Base-by-base conservation (phyloP, 2,113 vertebrate species). In the Pelecanus crispus region DNA sequence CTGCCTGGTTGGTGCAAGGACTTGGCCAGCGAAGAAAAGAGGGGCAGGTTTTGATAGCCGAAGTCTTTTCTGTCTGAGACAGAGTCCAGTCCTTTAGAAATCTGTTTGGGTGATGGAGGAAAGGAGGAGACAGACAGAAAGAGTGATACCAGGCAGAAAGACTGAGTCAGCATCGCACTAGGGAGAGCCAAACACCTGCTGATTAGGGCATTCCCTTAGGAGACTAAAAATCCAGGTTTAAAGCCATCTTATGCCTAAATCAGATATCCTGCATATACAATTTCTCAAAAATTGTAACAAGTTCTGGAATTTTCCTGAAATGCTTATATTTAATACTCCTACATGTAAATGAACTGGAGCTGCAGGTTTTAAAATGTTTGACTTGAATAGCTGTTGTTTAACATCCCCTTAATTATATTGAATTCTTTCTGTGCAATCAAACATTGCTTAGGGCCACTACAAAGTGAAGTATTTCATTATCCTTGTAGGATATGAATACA, bases 321-420 rank as follows among this genome's bases (percentile, higher is more conserved):
- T 40, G 9, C 26, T 58, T 32, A 29, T 83, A n/a, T 63, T 40
- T 74, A 74, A 73, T 81, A 22, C 4, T 78, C 25, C 25, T 72
- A 8, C 44, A 40, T 36, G 44, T 61, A 87, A 77, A 65, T 68
- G 78, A 72, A 71, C n/a, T 32, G 63, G 40, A 83, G 67, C 82
- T 92, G 55, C 38, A 38, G 61, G 73, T 78, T 81, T 92, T 63
- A 47, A 89, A 94, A 34, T 65, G 78, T 95, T 97, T 85, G 65
- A 94, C 73, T 94, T 56, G 70, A 95, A 45, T 82, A 71, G 73
- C 70, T 91, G 84, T 89, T 95, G 94, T 97, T 96, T 95, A 97
- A 95, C 95, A 95, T 89, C 73, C 89, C 87, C 78, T 91, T 94
- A 95, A 96, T 97, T 86, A 88, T 74, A 82, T 72, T 85, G 91